Evolutionary conservation across 2,113 vertebrate genomes (phyloP).

Genomic region (Geococcyx californianus): DNA sequence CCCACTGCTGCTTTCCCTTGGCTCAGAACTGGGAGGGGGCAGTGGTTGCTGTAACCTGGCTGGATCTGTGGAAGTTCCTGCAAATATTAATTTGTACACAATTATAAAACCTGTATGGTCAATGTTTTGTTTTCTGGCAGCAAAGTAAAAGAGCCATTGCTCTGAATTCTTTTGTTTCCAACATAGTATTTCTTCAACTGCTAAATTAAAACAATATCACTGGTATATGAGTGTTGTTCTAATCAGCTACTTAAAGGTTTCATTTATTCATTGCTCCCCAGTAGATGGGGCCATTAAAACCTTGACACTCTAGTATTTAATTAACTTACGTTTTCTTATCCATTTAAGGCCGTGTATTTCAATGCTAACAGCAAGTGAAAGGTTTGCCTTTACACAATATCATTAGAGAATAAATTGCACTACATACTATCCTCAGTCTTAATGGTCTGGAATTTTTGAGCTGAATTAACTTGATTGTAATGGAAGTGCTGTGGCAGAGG

Average conservation of each 20-base stretch:
- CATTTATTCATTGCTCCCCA: neutral
- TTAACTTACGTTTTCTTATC: slow-evolving; percentile 15
- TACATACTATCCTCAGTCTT: neutral
- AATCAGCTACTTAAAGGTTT: slow-evolving; percentile 8
- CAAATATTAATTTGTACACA: neutral
- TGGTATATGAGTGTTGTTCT: neutral
- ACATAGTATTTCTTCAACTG: neutral
- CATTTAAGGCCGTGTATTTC: neutral
- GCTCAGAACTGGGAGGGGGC: neutral
- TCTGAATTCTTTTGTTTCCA: neutral
- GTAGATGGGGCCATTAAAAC: slow-evolving; percentile 3
- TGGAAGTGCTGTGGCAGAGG: neutral
- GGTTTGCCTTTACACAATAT: neutral
- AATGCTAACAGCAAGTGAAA: neutral
- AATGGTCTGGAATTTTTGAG: slow-evolving; percentile 13
- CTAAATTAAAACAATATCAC: neutral
- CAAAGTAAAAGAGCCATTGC: neutral
- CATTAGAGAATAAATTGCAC: slow-evolving; percentile 35
- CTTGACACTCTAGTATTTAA: slow-evolving; percentile 3
- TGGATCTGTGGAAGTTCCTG: neutral
- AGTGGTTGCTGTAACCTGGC: neutral
- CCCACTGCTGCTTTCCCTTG: neutral
- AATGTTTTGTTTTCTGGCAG: neutral
- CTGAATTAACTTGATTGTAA: slow-evolving; percentile 13
- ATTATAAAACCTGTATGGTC: neutral